Base-by-base conservation (phyloP, 2,888 invertebrate species). In the Trisateles emortualis region DNA sequence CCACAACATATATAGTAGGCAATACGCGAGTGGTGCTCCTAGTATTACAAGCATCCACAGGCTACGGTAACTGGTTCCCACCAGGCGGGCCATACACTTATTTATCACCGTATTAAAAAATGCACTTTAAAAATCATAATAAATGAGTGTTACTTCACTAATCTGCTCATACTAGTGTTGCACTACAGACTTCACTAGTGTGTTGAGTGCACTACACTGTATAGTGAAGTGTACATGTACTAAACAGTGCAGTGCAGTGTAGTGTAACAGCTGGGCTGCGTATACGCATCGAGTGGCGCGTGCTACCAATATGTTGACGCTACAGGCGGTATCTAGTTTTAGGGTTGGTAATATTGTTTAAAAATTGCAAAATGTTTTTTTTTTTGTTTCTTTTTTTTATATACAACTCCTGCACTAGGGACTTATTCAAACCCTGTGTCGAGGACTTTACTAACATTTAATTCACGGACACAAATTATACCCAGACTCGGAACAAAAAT, bases 231-330 rank as follows among this genome's bases (percentile, higher is more conserved):
- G 51, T 44, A 17, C 33, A 22, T 29, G 39, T 40, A 44, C 33
- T 40, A 24, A 10, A 39, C 6, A 19, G 10, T 35, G 42, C 17
- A 42, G 49, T 14, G 11, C 11, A 48, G 51, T 45, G 59, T 43
- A 48, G 51, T 45, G 59, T 43, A 61, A 63, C 72, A 73, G 68
- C 68, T 72, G 73, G 66, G n/a, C 11, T 47, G 36, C 32, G 30
- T 38, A 39, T 41, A 41, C 54, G 55, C n/a, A n/a, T n/a, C n/a
- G 53, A 74, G 73, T 63, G 61, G 60, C 59, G 62, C 66, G 69
- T 74, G 73, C 52, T 55, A 33, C 45, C 81, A 81, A 81, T 81
- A 83, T 81, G 81, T 59, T 62, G 35, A 40, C 77, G 46, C 75
- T 52, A 60, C 69, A 71, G 79, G 80, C 43, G 79, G 74, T 67